A percentile compares a stretch with the other conserved stretches of the same genome.
Evolutionary conservation across 2,797 vertebrate genomes (phyloP).

Genomic region (Coracias cyanogaster): DNA sequence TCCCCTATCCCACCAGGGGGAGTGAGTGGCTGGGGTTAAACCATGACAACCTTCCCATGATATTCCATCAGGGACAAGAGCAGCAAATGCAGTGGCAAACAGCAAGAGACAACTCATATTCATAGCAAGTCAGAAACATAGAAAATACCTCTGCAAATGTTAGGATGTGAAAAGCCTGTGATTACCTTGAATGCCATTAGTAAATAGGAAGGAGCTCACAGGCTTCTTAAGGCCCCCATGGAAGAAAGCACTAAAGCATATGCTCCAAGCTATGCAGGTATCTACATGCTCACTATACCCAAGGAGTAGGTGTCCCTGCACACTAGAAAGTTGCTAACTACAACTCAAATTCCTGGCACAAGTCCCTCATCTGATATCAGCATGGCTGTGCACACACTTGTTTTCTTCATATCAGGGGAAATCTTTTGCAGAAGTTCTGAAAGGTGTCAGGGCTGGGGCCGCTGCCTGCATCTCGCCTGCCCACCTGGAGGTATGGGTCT

Average conservation of each 20-base stretch:
- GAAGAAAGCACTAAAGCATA: not conserved
- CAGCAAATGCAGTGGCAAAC: not conserved
- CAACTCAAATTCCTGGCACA: not conserved
- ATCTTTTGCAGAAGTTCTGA: not conserved
- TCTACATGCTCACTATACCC: not conserved
- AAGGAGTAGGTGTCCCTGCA: not conserved
- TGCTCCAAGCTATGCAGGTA: not conserved
- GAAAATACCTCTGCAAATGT: not conserved
- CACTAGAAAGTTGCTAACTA: not conserved
- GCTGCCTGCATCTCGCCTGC: not conserved
- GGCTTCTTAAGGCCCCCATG: not conserved
- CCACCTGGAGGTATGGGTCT: not conserved
- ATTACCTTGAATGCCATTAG: not conserved
- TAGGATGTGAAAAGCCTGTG: not conserved
- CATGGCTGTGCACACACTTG: not conserved
- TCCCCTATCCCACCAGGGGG: not conserved
- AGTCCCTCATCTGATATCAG: not conserved
- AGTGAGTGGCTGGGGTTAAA: not conserved
- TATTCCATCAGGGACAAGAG: not conserved
- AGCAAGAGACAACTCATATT: not conserved
- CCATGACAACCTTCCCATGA: not conserved
- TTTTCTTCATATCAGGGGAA: not conserved
- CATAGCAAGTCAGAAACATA: not conserved
- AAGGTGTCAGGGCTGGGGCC: accelerated
- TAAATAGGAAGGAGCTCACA: not conserved